Conservation (phyloP, 2,888 invertebrate genomes). For the Antitype chi region DNA sequence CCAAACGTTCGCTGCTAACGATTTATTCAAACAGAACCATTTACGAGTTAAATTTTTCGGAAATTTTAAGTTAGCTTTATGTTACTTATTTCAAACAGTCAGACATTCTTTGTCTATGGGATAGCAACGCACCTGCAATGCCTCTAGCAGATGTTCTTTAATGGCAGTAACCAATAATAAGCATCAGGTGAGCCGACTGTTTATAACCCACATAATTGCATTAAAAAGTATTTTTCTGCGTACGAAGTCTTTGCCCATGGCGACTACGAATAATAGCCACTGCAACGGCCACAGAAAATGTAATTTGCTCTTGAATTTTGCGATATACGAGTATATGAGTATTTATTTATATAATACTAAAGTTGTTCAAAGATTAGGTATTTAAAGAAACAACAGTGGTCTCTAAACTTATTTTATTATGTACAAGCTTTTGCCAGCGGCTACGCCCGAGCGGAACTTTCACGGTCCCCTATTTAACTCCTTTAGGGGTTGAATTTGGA, state of each 20-base stretch:
- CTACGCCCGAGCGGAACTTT: no score
- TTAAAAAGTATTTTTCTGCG: background rate
- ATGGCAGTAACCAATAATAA: background rate
- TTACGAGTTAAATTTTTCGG: conserved; percentile 5
- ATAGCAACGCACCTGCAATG: conserved; percentile 9
- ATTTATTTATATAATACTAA: no score
- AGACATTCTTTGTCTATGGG: conserved; percentile 12
- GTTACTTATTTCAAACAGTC: background rate
- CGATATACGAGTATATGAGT: no score
- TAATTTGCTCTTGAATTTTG: no score
- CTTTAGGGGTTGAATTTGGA: no score
- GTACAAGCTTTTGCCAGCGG: no score
- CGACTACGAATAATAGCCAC: no score
- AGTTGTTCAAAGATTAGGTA: no score
- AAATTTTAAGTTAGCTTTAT: conserved; percentile 11
- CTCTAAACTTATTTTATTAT: no score
- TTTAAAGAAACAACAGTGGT: no score
- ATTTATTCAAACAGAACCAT: conserved; percentile 30
- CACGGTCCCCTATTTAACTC: no score
- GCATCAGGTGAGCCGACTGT: background rate
- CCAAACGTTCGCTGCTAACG: conserved; percentile 24
- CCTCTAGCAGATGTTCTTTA: conserved; percentile 12
- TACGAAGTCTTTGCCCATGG: background rate
- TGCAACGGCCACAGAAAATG: no score
- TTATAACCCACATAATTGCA: background rate